These are phyloP conservation scores for Chrysolina oricalcia DNA, from an alignment of 2,888 invertebrate genomes.

Conservation along the genomic window DNA sequence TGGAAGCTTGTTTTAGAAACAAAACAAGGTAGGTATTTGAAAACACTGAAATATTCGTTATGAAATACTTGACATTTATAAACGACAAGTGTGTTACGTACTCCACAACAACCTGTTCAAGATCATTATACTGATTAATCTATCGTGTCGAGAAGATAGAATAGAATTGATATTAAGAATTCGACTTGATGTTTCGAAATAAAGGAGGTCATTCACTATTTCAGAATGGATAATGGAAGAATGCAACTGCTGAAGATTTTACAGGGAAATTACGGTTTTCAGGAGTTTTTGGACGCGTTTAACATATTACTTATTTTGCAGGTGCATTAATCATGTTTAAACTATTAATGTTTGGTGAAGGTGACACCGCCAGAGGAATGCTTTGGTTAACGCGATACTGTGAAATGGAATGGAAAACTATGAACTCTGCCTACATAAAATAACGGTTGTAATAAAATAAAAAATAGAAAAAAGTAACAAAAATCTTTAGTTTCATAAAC, in stretches of 20 bases:
- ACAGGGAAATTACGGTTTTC: neutral
- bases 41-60: neutral
- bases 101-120: conserved; percentile 2
- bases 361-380: neutral
- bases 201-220: neutral
- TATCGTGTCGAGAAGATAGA: neutral
- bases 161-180: neutral
- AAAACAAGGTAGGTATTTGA: no score
- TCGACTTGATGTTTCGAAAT: neutral
- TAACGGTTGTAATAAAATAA: no score
- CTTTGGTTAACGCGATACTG: neutral
- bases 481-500: no score
- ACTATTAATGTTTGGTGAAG: neutral
- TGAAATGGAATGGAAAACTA: neutral
- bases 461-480: no score
- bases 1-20: no score
- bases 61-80: neutral
- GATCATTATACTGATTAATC: neutral
- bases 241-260: conserved; percentile 6
- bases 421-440: no score
- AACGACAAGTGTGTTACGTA: neutral
- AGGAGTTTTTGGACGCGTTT: neutral
- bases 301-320: neutral
- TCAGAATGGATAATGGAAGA: neutral
- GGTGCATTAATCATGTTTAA: neutral